Percentiles rank a stretch among this genome's conserved stretches.
Conservation (phyloP, 1,140 invertebrate species). For the Tribolium castaneum region DNA sequence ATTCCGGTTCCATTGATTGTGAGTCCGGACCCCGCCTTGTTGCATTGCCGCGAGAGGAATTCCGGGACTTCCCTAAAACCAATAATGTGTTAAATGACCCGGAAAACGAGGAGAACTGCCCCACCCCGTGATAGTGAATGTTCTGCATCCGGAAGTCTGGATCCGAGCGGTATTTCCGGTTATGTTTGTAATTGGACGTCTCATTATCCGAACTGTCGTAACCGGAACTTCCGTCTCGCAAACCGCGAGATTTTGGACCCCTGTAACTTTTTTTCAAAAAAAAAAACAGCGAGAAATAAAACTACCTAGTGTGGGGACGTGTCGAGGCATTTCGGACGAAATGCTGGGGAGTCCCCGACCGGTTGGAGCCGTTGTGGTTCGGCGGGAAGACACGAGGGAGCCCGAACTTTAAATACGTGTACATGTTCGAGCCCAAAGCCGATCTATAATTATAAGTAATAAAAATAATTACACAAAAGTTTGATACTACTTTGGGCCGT, state of each 20-base stretch:
- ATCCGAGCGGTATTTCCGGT: constrained; percentile 79
- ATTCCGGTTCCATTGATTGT: constrained; percentile 69
- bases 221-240: constrained; percentile 79
- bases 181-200: constrained; percentile 71
- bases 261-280: constrained; percentile 48
- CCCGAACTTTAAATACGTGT: constrained; percentile 93
- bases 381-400: constrained; percentile 90
- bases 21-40: constrained; percentile 68
- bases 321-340: constrained; percentile 58
- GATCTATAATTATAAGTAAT: constrained; percentile 68
- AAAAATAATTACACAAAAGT: background rate
- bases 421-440: constrained; percentile 88
- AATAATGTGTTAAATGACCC: constrained; percentile 43
- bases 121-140: constrained; percentile 66
- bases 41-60: constrained; percentile 70
- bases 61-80: constrained; percentile 44
- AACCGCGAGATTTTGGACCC: constrained; percentile 61
- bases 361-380: constrained; percentile 71
- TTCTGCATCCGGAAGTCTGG: constrained; percentile 81
- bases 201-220: constrained; percentile 87
- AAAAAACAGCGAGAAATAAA: background rate
- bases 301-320: constrained; percentile 56
- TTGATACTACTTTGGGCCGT: constrained; percentile 80
- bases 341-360: constrained; percentile 69
- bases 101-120: constrained; percentile 36